Percentiles rank a stretch among this genome's conserved stretches.
phyloP scores from a whole-genome alignment of 2,113 vertebrate species.

The Hoplias malabaricus region DNA sequence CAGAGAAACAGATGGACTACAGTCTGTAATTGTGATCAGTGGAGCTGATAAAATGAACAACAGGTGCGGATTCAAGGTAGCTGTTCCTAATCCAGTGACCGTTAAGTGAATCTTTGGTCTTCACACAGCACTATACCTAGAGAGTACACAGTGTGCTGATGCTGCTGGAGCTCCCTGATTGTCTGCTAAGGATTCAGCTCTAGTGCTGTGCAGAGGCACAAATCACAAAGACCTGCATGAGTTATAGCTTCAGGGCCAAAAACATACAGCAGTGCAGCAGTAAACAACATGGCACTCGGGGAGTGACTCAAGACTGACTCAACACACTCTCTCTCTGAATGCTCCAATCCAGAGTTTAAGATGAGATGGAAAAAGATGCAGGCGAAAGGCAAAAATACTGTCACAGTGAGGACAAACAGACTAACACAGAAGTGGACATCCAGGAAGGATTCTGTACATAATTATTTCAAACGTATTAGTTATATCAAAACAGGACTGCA shows the following conservation, averaged over 20 bases:
- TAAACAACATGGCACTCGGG: slow-evolving; percentile 29
- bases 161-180: slow-evolving; percentile 11
- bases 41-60: too few species aligned
- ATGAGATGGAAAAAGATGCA: not conserved
- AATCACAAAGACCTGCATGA: slow-evolving; percentile 62
- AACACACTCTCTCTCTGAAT: slow-evolving; percentile 33
- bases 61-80: too few species aligned
- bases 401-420: not conserved
- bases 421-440: not conserved
- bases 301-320: slow-evolving; percentile 52
- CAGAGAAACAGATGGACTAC: too few species aligned
- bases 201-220: slow-evolving; percentile 8
- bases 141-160: not conserved
- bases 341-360: not conserved
- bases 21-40: too few species aligned
- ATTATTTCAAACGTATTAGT: too few species aligned
- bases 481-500: too few species aligned
- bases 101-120: not conserved
- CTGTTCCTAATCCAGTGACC: too few species aligned
- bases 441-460: too few species aligned
- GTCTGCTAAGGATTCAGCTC: slow-evolving; percentile 3
- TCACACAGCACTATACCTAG: not conserved
- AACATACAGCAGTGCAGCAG: slow-evolving; percentile 59
- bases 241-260: slow-evolving; percentile 65
- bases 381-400: not conserved